Conservation (phyloP, 2,113 vertebrate genomes). For the Baryphthengus martii region DNA sequence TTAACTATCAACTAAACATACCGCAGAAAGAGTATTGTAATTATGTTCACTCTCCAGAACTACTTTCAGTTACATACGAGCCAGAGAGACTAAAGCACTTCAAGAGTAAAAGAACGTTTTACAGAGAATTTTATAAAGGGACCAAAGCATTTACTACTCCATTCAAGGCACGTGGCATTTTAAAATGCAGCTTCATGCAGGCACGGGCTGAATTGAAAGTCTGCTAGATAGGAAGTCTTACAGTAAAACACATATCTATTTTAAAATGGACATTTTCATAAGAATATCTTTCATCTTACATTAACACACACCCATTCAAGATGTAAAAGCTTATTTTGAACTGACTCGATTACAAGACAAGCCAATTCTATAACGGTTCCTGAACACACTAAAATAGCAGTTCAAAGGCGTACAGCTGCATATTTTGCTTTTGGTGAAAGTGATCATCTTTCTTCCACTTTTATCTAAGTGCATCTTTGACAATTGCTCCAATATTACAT, state of each 20-base stretch:
- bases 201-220: neutral
- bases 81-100: neutral
- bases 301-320: neutral
- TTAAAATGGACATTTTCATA: conserved; percentile 18
- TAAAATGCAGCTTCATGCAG: neutral
- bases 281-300: neutral
- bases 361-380: neutral
- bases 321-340: neutral
- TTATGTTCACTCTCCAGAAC: neutral
- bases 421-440: neutral
- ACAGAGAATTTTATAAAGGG: neutral
- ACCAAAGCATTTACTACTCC: neutral
- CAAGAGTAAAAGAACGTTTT: neutral
- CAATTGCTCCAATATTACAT: conserved; percentile 13
- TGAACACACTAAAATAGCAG: neutral
- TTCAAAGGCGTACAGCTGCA: conserved; percentile 17
- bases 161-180: neutral
- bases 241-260: neutral
- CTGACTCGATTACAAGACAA: neutral
- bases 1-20: neutral
- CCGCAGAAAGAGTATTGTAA: neutral
- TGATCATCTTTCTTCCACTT: neutral
- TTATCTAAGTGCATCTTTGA: neutral
- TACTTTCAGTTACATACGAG: neutral
- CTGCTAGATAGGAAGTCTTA: neutral